Conservation (phyloP, 2,113 vertebrate genomes). For the Ahaetulla prasina region DNA sequence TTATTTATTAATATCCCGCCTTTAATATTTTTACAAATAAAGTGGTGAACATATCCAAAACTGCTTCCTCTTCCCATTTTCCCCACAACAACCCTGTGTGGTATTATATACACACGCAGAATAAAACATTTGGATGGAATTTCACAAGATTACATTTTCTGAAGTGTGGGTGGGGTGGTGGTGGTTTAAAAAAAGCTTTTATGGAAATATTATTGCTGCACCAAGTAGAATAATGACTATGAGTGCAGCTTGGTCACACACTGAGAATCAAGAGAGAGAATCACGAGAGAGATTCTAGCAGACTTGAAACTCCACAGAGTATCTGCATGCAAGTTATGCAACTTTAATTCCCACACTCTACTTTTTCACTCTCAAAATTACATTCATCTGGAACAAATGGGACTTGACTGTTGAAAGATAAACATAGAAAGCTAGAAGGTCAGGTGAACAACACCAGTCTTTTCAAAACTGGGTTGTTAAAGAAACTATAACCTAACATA, state of each 20-base stretch:
- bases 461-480: background rate
- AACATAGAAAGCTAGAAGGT: background rate
- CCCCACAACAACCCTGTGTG: background rate
- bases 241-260: background rate
- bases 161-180: background rate
- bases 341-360: background rate
- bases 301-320: background rate
- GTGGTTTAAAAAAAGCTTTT: background rate
- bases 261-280: background rate
- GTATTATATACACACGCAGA: background rate
- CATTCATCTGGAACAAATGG: background rate
- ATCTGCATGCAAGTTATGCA: background rate
- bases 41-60: background rate
- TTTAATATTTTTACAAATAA: background rate
- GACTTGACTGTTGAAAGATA: background rate
- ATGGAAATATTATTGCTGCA: background rate
- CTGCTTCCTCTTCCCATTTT: background rate
- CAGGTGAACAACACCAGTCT: background rate
- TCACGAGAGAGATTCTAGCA: background rate
- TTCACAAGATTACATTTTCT: background rate
- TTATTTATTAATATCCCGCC: background rate
- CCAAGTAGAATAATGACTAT: background rate
- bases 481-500: background rate
- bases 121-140: background rate
- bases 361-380: background rate